Evolutionary conservation across 2,797 vertebrate species (phyloP).

Genomic region (Cacajao melanocephalus): DNA sequence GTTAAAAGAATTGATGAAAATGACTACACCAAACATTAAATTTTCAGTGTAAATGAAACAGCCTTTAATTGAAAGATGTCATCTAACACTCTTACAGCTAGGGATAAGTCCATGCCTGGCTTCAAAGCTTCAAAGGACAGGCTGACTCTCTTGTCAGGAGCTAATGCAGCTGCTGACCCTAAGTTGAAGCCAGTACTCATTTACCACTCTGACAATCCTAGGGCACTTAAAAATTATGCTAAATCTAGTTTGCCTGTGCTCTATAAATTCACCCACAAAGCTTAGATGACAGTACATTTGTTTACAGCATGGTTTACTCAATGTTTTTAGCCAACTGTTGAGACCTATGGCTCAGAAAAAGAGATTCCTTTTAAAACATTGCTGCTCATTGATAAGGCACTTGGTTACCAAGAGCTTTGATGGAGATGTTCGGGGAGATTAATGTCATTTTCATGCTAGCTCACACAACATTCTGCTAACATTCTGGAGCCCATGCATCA

Average conservation of each 20-base stretch:
- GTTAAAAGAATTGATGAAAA: neutral
- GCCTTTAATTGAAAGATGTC: neutral
- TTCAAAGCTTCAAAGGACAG: neutral
- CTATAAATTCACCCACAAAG: neutral
- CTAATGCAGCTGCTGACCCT: neutral
- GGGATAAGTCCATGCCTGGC: neutral
- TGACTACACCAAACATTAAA: neutral
- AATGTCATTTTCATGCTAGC: neutral
- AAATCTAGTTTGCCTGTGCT: neutral
- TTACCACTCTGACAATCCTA: neutral
- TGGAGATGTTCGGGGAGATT: neutral
- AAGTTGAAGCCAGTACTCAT: neutral
- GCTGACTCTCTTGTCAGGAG: neutral
- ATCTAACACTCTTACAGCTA: neutral
- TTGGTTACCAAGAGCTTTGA: neutral
- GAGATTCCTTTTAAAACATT: neutral
- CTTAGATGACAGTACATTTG: neutral
- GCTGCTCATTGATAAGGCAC: neutral
- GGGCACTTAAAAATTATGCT: neutral
- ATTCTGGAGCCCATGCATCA: neutral
- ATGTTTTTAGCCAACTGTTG: neutral
- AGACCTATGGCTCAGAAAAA: neutral
- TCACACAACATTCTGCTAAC: neutral
- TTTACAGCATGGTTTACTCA: neutral
- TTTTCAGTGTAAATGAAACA: neutral